Conservation (phyloP, 2,888 invertebrate genomes). For the Corythucha ciliata region DNA sequence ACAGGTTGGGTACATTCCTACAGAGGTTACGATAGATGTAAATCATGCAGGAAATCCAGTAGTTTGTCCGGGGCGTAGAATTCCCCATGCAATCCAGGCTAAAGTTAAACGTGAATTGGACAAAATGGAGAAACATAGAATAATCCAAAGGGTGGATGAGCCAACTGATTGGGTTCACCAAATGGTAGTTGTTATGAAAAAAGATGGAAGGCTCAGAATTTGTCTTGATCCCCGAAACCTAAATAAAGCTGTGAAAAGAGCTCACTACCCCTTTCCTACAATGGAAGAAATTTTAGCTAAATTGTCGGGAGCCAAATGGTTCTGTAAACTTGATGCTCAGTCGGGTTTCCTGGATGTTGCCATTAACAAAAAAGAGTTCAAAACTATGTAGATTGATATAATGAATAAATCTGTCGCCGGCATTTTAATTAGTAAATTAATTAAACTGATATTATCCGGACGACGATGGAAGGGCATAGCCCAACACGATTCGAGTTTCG, state of each 20-base stretch:
- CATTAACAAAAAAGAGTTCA: not conserved
- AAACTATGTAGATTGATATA: no score
- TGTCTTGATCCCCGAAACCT: slow-evolving; percentile 18
- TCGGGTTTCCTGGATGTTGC: slow-evolving; percentile 20
- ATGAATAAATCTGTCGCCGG: no score
- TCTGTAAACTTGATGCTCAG: slow-evolving; percentile 15
- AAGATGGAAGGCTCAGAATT: slow-evolving; percentile 6
- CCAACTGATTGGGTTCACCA: slow-evolving; percentile 11
- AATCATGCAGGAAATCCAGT: slow-evolving; percentile 2
- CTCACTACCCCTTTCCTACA: slow-evolving; percentile 18
- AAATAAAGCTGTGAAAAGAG: slow-evolving; percentile 12
- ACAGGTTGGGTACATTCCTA: not conserved
- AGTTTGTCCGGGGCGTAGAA: slow-evolving; percentile 6
- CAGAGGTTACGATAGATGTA: not conserved
- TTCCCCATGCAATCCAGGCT: slow-evolving; percentile 1
- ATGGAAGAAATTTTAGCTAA: slow-evolving; percentile 13
- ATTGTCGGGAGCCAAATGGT: slow-evolving; percentile 5
- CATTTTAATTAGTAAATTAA: no score
- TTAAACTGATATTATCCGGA: no score
- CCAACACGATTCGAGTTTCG: no score
- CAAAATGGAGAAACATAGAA: slow-evolving; percentile 1
- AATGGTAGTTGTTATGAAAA: slow-evolving; percentile 15
- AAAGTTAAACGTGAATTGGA: slow-evolving; percentile 14
- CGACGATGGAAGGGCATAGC: no score
- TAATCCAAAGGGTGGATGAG: slow-evolving; percentile 3